These are phyloP conservation scores for Hydra vulgaris DNA, from an alignment of 30 jellyfish, hydroid and myxozoan species.

Conservation along the genomic window DNA sequence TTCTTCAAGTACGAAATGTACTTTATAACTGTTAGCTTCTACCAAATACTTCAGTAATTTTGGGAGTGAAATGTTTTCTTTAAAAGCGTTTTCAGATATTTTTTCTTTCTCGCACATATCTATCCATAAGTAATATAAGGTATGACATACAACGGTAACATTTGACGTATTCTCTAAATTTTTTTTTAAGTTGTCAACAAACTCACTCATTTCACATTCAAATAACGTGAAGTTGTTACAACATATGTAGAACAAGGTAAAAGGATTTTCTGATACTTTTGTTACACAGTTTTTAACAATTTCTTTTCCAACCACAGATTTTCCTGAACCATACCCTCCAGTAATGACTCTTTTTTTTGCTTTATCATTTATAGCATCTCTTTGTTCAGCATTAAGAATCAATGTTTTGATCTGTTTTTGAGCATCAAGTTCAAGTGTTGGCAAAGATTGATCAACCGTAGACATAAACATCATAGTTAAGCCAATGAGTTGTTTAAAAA, in stretches of 20 bases:
- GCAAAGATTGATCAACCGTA: not conserved
- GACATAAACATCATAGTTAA: not conserved
- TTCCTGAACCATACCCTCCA: not conserved
- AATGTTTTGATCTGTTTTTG: not conserved
- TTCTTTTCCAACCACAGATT: not conserved
- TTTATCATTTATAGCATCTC: not conserved
- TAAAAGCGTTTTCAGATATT: not conserved
- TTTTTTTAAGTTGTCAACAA: not conserved
- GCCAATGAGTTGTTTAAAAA: not conserved
- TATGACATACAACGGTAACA: not conserved
- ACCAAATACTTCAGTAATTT: not conserved
- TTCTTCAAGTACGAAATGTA: not conserved
- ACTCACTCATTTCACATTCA: not conserved
- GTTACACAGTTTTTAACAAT: not conserved
- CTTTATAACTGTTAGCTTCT: not conserved
- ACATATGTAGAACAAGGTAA: not conserved
- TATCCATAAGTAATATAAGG: not conserved
- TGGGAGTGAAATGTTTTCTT: not conserved
- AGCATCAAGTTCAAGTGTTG: not conserved
- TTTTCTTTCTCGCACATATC: not conserved
- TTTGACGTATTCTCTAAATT: not conserved
- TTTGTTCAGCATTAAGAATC: not conserved
- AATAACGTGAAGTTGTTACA: not conserved
- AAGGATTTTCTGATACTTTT: not conserved
- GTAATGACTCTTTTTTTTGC: not conserved